These are phyloP conservation scores for Mastacembelus armatus DNA, from an alignment of 2,797 vertebrate genomes.

Conservation along the genomic window DNA sequence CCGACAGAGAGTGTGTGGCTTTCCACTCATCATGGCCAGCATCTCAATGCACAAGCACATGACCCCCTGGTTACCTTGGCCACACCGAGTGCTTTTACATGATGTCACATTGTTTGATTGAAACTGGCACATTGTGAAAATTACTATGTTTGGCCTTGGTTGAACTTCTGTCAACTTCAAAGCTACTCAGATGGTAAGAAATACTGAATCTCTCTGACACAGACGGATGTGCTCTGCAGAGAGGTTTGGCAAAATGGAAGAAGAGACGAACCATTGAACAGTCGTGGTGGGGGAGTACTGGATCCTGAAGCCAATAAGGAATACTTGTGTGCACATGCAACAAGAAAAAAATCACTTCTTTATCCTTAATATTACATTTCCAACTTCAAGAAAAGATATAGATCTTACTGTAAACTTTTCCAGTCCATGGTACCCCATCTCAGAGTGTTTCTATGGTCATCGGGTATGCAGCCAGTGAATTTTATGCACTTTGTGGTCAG, in stretches of 20 bases:
- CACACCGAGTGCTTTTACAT: constrained; percentile 28
- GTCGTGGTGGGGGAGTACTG: constrained; percentile 16
- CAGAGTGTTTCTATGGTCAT: constrained; percentile 28
- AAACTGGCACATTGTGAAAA: constrained; percentile 22
- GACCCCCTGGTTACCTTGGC: constrained; percentile 16
- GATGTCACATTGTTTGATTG: constrained; percentile 29
- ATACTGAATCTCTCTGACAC: constrained; percentile 21
- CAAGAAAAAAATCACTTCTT: constrained; percentile 15
- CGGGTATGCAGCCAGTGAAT: constrained; percentile 28
- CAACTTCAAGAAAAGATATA: constrained; percentile 25
- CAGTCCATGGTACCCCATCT: constrained; percentile 9
- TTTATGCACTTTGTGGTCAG: constrained; percentile 53
- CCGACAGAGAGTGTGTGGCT: constrained; percentile 55
- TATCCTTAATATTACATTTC: constrained; percentile 26
- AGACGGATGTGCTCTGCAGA: constrained; percentile 14
- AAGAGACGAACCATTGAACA: constrained; percentile 24
- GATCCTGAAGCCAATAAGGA: constrained; percentile 19
- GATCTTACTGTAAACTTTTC: constrained; percentile 5
- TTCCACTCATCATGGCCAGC: constrained; percentile 51
- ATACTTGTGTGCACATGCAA: constrained; percentile 43
- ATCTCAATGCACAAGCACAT: constrained; percentile 39
- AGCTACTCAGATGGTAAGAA: constrained; percentile 18
- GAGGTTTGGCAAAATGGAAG: constrained; percentile 23
- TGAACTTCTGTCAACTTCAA: no score
- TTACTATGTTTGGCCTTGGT: no score